A percentile compares a stretch with the other conserved stretches of the same genome.
phyloP scores from a whole-genome alignment of 2,113 vertebrate genomes.

The Poeciliopsis prolifica region DNA sequence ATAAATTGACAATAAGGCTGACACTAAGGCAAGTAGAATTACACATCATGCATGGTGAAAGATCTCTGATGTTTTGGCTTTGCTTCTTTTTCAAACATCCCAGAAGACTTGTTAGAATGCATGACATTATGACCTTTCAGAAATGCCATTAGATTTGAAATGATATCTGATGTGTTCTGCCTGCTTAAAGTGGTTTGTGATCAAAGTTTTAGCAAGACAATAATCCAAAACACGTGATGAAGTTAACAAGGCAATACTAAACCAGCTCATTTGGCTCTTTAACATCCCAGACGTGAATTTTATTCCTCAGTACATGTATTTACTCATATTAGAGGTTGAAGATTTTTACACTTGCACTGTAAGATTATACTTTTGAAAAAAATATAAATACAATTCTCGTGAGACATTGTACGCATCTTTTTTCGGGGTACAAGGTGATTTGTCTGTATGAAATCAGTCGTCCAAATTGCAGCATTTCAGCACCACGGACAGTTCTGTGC shows the following conservation, averaged over 20 bases:
- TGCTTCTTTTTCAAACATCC: not conserved
- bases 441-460: not conserved
- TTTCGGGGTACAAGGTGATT: not conserved
- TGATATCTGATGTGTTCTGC: not conserved
- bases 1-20: not conserved
- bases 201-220: too few species aligned
- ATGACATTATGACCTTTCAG: not conserved
- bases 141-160: not conserved
- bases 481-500: conserved; percentile 50
- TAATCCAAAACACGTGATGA: too few species aligned
- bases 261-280: too few species aligned
- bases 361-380: too few species aligned
- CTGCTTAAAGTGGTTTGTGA: too few species aligned
- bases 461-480: conserved; percentile 21
- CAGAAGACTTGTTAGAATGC: not conserved
- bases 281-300: too few species aligned
- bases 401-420: too few species aligned
- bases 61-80: not conserved
- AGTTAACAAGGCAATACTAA: too few species aligned
- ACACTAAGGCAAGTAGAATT: not conserved
- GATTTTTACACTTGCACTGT: too few species aligned
- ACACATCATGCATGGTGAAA: not conserved
- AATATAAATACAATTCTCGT: too few species aligned
- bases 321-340: too few species aligned
- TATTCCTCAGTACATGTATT: too few species aligned